phyloP scores from a whole-genome alignment of 2,797 vertebrate species.

The Carapus acus region DNA sequence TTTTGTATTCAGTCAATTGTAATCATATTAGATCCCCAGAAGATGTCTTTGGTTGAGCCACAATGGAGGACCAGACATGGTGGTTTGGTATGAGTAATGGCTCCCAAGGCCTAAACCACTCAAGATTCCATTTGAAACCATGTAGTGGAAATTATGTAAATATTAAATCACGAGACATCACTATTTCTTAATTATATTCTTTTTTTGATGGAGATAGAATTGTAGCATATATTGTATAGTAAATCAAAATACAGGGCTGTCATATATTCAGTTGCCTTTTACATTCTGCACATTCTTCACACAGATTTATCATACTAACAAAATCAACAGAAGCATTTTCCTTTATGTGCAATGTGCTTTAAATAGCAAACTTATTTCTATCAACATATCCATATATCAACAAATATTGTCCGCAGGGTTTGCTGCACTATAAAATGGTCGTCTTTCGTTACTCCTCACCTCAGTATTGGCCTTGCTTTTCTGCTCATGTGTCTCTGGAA shows the following conservation, averaged over 20 bases:
- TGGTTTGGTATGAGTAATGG: constrained; percentile 68
- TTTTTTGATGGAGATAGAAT: constrained; percentile 43
- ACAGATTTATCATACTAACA: no score
- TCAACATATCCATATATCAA: no score
- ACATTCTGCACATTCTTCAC: no score
- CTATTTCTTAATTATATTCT: constrained; percentile 53
- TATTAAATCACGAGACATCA: constrained; percentile 38
- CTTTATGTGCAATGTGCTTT: no score
- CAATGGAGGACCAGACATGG: constrained; percentile 51
- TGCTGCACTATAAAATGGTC: background rate
- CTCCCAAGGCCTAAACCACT: constrained; percentile 38
- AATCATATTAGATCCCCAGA: constrained; percentile 67
- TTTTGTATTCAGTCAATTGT: constrained; percentile 71
- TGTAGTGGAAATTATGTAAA: constrained; percentile 60
- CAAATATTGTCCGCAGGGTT: background rate
- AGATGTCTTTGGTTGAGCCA: constrained; percentile 61
- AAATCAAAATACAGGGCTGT: constrained; percentile 8
- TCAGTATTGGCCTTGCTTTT: background rate
- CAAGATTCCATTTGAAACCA: constrained; percentile 56
- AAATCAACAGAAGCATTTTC: no score
- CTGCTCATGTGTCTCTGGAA: no score
- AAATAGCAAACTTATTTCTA: no score
- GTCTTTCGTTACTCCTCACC: background rate
- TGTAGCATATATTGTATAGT: no score
- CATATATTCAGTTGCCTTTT: no score